phyloP scores from a whole-genome alignment of 2,797 vertebrate genomes.

The Saxicola maurus region DNA sequence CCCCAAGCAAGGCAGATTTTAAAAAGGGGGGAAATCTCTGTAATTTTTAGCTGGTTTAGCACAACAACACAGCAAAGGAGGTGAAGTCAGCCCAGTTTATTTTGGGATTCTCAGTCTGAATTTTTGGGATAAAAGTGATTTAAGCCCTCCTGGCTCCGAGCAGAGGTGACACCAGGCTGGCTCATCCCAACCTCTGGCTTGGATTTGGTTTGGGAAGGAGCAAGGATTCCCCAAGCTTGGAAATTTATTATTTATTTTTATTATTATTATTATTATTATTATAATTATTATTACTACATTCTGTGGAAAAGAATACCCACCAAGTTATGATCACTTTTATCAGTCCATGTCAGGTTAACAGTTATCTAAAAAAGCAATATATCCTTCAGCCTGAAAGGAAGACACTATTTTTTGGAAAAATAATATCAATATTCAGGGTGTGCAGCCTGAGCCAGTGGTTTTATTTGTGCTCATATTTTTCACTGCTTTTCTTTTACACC shows the following conservation, averaged over 20 bases:
- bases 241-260: background rate
- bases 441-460: background rate
- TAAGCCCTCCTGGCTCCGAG: background rate
- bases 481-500: constrained; percentile 36
- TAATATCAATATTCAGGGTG: background rate
- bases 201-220: background rate
- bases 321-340: background rate
- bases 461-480: constrained; percentile 44
- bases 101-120: background rate
- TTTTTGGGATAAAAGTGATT: background rate
- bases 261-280: background rate
- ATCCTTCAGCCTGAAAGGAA: background rate
- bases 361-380: background rate
- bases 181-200: background rate
- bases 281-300: background rate
- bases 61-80: background rate
- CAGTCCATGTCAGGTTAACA: background rate
- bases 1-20: background rate
- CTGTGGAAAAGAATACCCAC: background rate
- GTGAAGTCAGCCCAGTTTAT: background rate
- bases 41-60: background rate
- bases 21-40: background rate
- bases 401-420: background rate
- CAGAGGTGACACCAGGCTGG: background rate
- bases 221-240: background rate